phyloP scores from a whole-genome alignment of 2,888 invertebrate genomes.

The Pemphredon lugubris region DNA sequence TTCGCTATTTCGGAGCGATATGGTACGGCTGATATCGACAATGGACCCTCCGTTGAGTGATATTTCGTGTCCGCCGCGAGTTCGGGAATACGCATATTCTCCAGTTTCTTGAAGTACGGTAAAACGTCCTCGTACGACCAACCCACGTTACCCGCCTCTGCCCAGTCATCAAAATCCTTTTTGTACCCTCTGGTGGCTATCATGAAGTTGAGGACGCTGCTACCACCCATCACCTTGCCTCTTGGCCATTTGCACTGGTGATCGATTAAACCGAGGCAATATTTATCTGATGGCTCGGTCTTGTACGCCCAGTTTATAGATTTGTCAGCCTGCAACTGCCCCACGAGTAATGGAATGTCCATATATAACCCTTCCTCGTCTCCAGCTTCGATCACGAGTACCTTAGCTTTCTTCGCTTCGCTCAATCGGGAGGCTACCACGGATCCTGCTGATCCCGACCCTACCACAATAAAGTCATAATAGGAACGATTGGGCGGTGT shows the following conservation, averaged over 20 bases:
- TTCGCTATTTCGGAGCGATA: conserved; percentile 83
- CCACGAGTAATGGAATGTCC: conserved; percentile 89
- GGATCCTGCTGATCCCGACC: conserved; percentile 91
- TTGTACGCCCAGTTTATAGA: conserved; percentile 91
- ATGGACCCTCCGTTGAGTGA: conserved; percentile 83
- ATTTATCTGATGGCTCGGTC: conserved; percentile 88
- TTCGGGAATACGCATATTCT: conserved; percentile 84
- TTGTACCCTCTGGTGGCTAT: conserved; percentile 88
- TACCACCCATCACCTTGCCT: conserved; percentile 92
- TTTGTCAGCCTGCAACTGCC: conserved; percentile 86
- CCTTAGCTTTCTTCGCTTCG: conserved; percentile 86
- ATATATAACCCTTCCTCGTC: conserved; percentile 86
- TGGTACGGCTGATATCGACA: conserved; percentile 83
- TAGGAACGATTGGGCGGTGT: conserved; percentile 64
- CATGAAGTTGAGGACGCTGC: conserved; percentile 91
- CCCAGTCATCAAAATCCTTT: conserved; percentile 90
- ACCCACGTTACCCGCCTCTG: conserved; percentile 86
- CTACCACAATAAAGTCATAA: conserved; percentile 90
- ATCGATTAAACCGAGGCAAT: conserved; percentile 84
- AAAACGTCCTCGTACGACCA: conserved; percentile 89
- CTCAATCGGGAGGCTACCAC: conserved; percentile 88
- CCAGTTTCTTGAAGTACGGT: conserved; percentile 90
- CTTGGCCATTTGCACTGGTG: conserved; percentile 78
- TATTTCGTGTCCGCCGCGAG: conserved; percentile 79
- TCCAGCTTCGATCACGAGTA: conserved; percentile 89